phyloP scores from a whole-genome alignment of 2,797 vertebrate genomes.

The Simalia tracyae region DNA sequence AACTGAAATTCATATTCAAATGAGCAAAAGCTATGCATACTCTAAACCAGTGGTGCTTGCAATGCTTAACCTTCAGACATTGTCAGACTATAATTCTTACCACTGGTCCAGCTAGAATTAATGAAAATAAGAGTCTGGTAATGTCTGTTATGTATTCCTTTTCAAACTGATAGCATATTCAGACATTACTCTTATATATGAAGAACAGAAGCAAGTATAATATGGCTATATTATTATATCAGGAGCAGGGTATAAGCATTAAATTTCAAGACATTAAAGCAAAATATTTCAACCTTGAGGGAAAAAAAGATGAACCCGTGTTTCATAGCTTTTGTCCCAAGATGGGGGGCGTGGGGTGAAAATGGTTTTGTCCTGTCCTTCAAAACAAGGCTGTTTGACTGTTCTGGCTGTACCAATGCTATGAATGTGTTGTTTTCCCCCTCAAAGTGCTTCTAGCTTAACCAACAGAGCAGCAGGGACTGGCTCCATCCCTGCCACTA shows the following conservation, averaged over 20 bases:
- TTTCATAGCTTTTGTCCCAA: not conserved
- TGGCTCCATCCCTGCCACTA: not conserved
- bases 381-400: not conserved
- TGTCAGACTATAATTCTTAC: not conserved
- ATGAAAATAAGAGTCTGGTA: not conserved
- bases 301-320: not conserved
- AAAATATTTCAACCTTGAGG: not conserved
- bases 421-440: not conserved
- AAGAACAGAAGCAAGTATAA: not conserved
- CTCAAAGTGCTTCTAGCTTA: not conserved
- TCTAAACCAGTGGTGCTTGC: not conserved
- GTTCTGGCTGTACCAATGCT: not conserved
- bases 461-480: not conserved
- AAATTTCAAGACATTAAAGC: not conserved
- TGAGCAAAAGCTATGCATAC: not conserved
- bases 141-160: not conserved
- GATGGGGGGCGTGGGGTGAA: not conserved
- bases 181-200: not conserved
- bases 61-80: not conserved
- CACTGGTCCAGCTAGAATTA: not conserved
- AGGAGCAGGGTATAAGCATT: not conserved
- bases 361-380: not conserved
- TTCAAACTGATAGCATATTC: not conserved
- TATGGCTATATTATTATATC: not conserved
- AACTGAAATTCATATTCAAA: conserved; percentile 2